These are phyloP conservation scores for Erythrocebus patas DNA, from an alignment of 2,113 vertebrate species.

Conservation along the genomic window DNA sequence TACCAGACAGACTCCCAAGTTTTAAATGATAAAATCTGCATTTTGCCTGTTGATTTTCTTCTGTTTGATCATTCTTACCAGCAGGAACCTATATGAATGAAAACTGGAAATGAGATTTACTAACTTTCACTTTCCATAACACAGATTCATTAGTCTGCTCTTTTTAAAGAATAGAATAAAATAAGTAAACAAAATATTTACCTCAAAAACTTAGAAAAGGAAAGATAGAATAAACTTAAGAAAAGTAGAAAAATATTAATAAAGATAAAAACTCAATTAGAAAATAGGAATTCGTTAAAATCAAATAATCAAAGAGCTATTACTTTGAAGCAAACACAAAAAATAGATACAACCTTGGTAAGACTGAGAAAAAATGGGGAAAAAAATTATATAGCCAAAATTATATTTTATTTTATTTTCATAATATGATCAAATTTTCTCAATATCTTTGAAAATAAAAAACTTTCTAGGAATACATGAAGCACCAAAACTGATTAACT, in stretches of 20 bases:
- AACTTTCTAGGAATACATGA: not conserved
- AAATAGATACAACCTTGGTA: not conserved
- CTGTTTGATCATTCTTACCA: not conserved
- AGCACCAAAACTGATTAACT: not conserved
- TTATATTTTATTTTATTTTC: not conserved
- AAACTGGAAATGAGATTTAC: not conserved
- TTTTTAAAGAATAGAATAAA: not conserved
- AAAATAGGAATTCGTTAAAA: slow-evolving; percentile 23
- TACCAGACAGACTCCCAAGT: not conserved
- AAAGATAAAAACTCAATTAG: slow-evolving; percentile 11
- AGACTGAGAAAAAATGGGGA: not conserved
- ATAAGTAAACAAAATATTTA: slow-evolving; percentile 18
- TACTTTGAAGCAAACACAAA: not conserved
- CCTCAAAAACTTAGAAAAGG: not conserved
- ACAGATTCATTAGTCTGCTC: not conserved
- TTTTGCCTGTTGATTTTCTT: not conserved
- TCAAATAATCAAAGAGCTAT: not conserved
- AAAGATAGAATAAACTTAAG: not conserved
- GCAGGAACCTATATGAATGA: not conserved
- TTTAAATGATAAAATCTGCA: slow-evolving; percentile 16
- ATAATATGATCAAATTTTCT: not conserved
- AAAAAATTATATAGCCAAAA: slow-evolving; percentile 2
- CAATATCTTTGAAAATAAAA: slow-evolving; percentile 24
- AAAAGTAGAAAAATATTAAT: not conserved
- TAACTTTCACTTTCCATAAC: not conserved